These are phyloP conservation scores for Gila orcuttii DNA, from an alignment of 2,113 vertebrate genomes.

Conservation along the genomic window DNA sequence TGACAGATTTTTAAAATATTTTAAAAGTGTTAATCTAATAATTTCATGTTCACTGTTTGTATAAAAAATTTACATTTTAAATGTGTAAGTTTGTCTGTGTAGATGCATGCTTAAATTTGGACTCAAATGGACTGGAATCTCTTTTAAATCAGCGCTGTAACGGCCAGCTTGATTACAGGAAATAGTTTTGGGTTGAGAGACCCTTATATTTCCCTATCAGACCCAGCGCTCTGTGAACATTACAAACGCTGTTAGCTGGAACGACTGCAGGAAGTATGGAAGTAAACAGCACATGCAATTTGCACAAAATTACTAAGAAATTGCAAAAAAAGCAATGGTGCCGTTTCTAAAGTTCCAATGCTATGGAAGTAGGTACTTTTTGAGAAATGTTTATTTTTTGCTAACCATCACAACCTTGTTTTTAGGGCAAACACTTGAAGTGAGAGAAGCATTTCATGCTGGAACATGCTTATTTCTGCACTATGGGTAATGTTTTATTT, in stretches of 20 bases:
- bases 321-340: not conserved
- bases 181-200: constrained; percentile 38
- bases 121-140: not conserved
- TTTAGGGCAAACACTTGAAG: not conserved
- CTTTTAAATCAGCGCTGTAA: constrained; percentile 21
- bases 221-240: constrained; percentile 46
- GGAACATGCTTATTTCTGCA: constrained; percentile 7
- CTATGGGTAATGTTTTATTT: constrained; percentile 6
- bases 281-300: constrained; percentile 23
- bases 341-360: not conserved
- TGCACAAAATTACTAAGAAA: not conserved
- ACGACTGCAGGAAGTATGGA: constrained; percentile 32
- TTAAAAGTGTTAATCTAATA: not conserved
- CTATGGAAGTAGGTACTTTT: not conserved
- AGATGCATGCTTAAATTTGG: not conserved
- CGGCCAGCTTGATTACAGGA: constrained; percentile 51
- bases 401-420: not conserved
- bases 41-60: not conserved
- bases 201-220: constrained; percentile 50
- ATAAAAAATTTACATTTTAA: not conserved
- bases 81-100: not conserved
- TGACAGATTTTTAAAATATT: not conserved
- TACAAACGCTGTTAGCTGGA: constrained; percentile 33
- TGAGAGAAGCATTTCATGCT: not conserved
- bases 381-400: not conserved